Evolutionary conservation across 2,888 invertebrate genomes (phyloP).

Genomic region (Chironomus riparius): DNA sequence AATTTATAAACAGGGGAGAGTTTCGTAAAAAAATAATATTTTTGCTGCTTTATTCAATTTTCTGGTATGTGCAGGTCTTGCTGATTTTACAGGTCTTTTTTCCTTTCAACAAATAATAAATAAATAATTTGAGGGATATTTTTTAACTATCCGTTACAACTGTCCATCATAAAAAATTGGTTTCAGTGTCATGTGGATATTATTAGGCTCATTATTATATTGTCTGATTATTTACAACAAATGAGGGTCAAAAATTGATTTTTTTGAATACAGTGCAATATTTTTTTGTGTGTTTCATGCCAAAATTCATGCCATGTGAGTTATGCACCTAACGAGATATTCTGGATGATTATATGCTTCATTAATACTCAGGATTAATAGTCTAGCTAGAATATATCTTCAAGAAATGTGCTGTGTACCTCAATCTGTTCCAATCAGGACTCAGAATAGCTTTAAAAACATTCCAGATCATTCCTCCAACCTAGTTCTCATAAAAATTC

Average conservation of each 20-base stretch:
- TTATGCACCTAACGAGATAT: too few species aligned
- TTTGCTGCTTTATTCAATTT: background rate
- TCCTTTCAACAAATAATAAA: background rate
- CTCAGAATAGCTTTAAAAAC: too few species aligned
- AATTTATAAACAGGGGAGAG: conserved; percentile 25
- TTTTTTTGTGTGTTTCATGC: too few species aligned
- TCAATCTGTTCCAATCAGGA: too few species aligned
- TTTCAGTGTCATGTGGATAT: conserved; percentile 22
- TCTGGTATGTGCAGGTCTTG: conserved; percentile 12
- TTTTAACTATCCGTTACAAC: background rate
- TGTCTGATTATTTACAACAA: background rate
- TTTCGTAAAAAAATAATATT: background rate
- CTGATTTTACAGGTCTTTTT: conserved; percentile 25
- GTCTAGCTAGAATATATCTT: too few species aligned
- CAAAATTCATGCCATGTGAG: too few species aligned
- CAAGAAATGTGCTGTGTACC: too few species aligned
- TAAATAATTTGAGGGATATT: conserved; percentile 1
- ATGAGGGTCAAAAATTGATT: background rate
- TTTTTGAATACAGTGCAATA: background rate
- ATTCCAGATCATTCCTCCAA: background rate
- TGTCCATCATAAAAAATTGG: conserved; percentile 14
- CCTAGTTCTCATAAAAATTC: background rate
- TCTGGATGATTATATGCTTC: too few species aligned
- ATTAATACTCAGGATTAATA: too few species aligned
- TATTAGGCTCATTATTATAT: background rate